These are phyloP conservation scores for Gambusia holbrooki DNA, from an alignment of 2,113 vertebrate genomes.

Conservation along the genomic window DNA sequence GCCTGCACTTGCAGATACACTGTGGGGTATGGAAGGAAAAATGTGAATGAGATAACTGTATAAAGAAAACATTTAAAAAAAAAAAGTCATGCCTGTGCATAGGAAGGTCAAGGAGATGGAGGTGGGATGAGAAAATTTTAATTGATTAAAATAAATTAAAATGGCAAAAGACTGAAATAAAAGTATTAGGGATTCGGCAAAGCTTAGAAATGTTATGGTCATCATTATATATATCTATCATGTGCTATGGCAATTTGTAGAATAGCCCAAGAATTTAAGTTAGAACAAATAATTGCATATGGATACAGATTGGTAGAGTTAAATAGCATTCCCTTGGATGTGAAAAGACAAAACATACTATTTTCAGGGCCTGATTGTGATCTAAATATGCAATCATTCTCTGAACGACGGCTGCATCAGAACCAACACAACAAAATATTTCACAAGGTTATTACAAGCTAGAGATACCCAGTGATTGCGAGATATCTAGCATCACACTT, in stretches of 20 bases:
- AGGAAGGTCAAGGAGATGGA: conserved; percentile 2
- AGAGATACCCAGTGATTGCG: not conserved
- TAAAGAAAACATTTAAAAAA: not conserved
- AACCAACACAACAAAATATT: not conserved
- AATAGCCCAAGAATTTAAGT: not conserved
- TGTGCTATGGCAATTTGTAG: not conserved
- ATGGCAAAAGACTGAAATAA: not conserved
- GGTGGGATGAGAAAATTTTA: not conserved
- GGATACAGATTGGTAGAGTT: not conserved
- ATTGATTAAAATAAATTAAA: not conserved
- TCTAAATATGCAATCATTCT: not conserved
- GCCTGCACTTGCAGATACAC: conserved; percentile 22
- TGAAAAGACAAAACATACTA: not conserved
- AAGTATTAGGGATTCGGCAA: not conserved
- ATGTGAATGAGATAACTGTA: not conserved
- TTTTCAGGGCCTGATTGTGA: not conserved
- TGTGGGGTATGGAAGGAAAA: conserved; percentile 5
- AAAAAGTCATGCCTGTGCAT: not conserved
- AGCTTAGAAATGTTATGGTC: not conserved
- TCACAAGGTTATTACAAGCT: not conserved
- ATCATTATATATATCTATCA: too few species aligned
- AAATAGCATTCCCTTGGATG: not conserved
- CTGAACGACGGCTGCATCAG: not conserved
- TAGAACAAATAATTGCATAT: not conserved
- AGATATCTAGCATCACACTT: not conserved